Evolutionary conservation across 1,140 invertebrate genomes (phyloP).

Genomic region (Drosophila insularis): DNA sequence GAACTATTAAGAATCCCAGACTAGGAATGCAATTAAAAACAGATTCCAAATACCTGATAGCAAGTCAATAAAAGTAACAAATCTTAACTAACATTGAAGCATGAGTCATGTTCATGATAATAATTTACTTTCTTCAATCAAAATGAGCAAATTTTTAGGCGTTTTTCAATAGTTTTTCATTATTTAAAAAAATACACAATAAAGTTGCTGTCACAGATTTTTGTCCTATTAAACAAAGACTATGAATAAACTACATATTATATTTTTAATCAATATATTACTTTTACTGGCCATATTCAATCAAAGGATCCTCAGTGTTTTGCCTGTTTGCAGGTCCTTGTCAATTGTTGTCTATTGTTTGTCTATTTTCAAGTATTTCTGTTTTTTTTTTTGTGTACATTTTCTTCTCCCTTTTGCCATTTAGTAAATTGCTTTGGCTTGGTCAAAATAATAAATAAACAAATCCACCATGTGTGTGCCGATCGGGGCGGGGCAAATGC

Average conservation of each 20-base stretch:
- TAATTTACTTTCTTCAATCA: no score
- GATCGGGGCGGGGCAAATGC: slow-evolving; percentile 45
- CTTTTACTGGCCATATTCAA: neutral
- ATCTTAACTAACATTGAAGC: no score
- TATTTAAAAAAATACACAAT: no score
- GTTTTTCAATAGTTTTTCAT: no score
- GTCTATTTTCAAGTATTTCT: slow-evolving; percentile 50
- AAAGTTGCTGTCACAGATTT: no score
- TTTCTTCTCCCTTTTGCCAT: slow-evolving; percentile 51
- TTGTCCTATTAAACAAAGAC: no score
- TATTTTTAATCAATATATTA: slow-evolving; percentile 9
- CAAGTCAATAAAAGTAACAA: neutral
- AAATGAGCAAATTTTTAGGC: no score
- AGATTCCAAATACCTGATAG: neutral
- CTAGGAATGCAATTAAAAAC: slow-evolving; percentile 2
- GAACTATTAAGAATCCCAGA: no score
- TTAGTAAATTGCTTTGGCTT: slow-evolving; percentile 77
- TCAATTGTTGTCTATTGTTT: slow-evolving; percentile 57
- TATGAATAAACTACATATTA: no score
- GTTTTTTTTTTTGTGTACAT: slow-evolving; percentile 35
- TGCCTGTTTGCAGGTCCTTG: slow-evolving; percentile 24
- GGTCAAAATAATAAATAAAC: slow-evolving; percentile 80
- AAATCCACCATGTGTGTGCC: slow-evolving; percentile 47
- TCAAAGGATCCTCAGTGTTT: neutral
- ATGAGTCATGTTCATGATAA: no score